phyloP scores from a whole-genome alignment of 53 echinoderm and acorn worm genomes.

The Actinopyga echinites region DNA sequence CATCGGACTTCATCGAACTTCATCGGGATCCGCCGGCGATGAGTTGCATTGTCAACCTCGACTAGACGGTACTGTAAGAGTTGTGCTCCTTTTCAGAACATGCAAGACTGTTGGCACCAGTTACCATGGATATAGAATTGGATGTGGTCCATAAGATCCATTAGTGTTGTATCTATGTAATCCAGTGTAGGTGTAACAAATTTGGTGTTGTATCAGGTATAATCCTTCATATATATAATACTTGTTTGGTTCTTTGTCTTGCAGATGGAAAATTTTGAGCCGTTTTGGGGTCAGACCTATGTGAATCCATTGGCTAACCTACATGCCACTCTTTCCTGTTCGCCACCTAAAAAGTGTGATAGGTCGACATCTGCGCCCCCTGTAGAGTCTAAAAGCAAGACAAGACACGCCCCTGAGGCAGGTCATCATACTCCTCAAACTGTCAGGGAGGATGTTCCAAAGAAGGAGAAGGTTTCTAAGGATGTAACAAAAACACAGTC shows the following conservation, averaged over 20 bases:
- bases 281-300: slow-evolving; percentile 91
- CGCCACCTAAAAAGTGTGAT: slow-evolving; percentile 27
- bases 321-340: slow-evolving; percentile 20
- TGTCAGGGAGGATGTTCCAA: background rate
- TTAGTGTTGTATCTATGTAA: too few relatives aligned
- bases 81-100: too few relatives aligned
- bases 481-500: background rate
- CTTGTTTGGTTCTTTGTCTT: background rate
- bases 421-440: background rate
- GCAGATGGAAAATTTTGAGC: slow-evolving; percentile 94
- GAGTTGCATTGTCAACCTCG: too few relatives aligned
- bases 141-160: too few relatives aligned
- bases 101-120: too few relatives aligned
- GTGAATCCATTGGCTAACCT: slow-evolving; percentile 31
- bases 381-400: background rate
- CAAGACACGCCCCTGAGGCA: background rate
- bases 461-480: background rate
- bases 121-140: too few relatives aligned
- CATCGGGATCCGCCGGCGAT: too few relatives aligned
- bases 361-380: slow-evolving; percentile 25
- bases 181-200: too few relatives aligned
- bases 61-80: too few relatives aligned
- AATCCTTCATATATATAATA: too few relatives aligned
- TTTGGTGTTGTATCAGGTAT: too few relatives aligned
- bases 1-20: too few relatives aligned